Conservation (phyloP, 2,797 vertebrate genomes). For the Mormyrus hasselquistii region DNA sequence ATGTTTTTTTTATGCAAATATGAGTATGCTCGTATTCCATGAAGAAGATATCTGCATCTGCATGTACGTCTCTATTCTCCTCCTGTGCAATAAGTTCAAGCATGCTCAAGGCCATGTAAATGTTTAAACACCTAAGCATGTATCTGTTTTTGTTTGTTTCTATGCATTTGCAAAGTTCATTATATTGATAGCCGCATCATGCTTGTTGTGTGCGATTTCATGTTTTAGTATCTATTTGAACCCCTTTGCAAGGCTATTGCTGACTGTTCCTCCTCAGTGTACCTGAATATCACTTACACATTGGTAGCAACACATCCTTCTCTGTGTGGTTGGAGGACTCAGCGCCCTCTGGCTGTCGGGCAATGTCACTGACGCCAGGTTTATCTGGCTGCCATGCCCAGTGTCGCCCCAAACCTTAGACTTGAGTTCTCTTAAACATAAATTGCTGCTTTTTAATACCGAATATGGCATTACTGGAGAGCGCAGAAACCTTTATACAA, state of each 20-base stretch:
- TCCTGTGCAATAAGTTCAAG: neutral
- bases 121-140: neutral
- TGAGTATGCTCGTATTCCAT: neutral
- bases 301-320: conserved; percentile 14
- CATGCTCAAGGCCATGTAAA: neutral
- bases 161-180: neutral
- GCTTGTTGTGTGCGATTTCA: neutral
- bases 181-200: neutral
- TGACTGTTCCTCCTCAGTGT: neutral
- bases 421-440: conserved; percentile 52
- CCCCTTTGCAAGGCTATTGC: neutral
- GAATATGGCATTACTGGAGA: conserved; percentile 73
- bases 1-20: neutral
- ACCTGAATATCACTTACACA: neutral
- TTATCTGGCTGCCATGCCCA: conserved; percentile 48
- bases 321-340: conserved; percentile 37
- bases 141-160: neutral
- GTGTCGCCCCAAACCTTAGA: conserved; percentile 53
- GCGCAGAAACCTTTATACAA: conserved; percentile 37
- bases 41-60: neutral
- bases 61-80: neutral
- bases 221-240: neutral
- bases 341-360: conserved; percentile 36
- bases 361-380: conserved; percentile 46
- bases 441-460: conserved; percentile 64